These are phyloP conservation scores for Agrotis exclamationis DNA, from an alignment of 2,888 invertebrate species.

Conservation along the genomic window DNA sequence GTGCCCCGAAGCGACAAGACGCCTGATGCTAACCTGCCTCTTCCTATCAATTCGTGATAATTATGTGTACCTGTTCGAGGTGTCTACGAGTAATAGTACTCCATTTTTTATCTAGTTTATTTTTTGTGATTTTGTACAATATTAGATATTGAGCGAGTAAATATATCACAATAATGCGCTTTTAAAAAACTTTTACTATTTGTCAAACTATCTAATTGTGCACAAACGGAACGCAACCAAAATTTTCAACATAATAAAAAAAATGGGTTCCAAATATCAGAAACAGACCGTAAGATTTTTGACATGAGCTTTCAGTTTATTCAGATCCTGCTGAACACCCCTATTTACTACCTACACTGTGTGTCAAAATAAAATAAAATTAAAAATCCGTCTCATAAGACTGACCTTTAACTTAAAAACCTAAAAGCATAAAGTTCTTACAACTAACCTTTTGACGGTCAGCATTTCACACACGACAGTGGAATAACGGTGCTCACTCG, in stretches of 20 bases:
- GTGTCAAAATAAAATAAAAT: constrained; percentile 11
- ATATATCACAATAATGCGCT: background rate
- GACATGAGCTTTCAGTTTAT: background rate
- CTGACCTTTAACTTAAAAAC: constrained; percentile 26
- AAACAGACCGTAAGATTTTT: background rate
- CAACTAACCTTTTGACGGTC: constrained; percentile 37
- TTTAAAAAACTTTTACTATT: background rate
- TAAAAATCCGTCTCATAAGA: constrained; percentile 33
- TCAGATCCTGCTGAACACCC: background rate
- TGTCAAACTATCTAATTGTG: background rate
- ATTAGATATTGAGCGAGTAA: background rate
- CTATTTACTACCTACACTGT: background rate
- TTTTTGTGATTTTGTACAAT: background rate
- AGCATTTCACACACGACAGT: constrained; percentile 60
- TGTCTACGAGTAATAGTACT: background rate
- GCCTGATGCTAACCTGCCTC: constrained; percentile 45
- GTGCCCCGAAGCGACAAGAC: constrained; percentile 45
- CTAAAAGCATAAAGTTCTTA: constrained; percentile 2
- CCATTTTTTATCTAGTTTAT: background rate
- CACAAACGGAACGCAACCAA: too few species aligned
- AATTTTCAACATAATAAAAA: background rate
- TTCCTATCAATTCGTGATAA: constrained; percentile 36
- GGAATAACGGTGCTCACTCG: constrained; percentile 64
- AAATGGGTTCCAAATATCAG: background rate
- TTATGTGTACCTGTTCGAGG: constrained; percentile 13